Conservation (phyloP, 2,797 vertebrate genomes). For the Poecilia velifera region DNA sequence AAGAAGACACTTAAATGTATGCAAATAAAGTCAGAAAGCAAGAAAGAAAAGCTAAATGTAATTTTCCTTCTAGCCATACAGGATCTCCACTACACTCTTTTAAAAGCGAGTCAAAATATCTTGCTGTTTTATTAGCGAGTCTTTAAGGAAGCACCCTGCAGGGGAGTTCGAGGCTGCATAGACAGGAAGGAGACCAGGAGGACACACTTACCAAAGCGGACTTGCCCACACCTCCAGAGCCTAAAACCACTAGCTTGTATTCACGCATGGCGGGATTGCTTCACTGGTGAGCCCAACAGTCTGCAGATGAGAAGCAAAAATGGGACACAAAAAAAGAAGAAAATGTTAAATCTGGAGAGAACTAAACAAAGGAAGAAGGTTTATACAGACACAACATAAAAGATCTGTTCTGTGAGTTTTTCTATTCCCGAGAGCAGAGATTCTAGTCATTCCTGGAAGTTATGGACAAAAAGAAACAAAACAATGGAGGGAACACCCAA, state of each 20-base stretch:
- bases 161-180: constrained; percentile 21
- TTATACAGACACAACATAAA: constrained; percentile 7
- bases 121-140: constrained; percentile 30
- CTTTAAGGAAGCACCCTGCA: constrained; percentile 26
- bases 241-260: constrained; percentile 99
- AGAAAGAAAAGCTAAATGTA: not conserved
- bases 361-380: constrained; percentile 3
- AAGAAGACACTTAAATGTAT: not conserved
- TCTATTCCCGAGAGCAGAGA: constrained; percentile 57
- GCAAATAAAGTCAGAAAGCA: not conserved
- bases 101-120: not conserved
- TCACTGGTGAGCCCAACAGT: constrained; percentile 85
- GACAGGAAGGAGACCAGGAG: constrained; percentile 33
- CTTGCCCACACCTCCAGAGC: constrained; percentile 99
- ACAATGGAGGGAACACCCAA: constrained; percentile 81
- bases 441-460: constrained; percentile 76
- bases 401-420: constrained; percentile 39
- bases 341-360: not conserved
- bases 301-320: constrained; percentile 73
- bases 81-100: not conserved
- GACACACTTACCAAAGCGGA: constrained; percentile 95
- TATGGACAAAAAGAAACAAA: constrained; percentile 73
- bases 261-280: constrained; percentile 96
- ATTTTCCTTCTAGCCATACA: not conserved
- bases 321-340: constrained; percentile 15